Percentiles rank a stretch among this genome's conserved stretches.
phyloP scores from a whole-genome alignment of 2,113 vertebrate genomes.

The Anguilla rostrata region DNA sequence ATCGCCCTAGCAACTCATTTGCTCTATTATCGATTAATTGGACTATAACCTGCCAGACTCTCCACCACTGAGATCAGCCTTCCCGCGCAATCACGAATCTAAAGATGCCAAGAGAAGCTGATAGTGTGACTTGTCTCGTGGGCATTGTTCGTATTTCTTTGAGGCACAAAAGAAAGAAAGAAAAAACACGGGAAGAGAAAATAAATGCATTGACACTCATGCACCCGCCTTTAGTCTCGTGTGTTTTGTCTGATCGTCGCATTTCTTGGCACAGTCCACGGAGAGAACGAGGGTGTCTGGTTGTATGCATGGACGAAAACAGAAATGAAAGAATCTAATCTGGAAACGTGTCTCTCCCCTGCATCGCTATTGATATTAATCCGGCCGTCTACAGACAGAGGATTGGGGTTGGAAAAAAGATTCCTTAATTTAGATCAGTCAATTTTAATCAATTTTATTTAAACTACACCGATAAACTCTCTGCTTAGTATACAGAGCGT shows the following conservation, averaged over 20 bases:
- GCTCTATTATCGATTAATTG: neutral
- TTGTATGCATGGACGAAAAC: neutral
- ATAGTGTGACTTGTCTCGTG: neutral
- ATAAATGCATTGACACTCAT: neutral
- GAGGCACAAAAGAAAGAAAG: neutral
- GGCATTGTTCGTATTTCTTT: neutral
- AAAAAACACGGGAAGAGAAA: no score
- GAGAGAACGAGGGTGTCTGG: neutral
- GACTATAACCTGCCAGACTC: neutral
- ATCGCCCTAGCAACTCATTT: neutral
- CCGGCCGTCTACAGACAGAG: neutral
- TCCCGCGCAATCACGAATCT: neutral
- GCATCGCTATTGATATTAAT: neutral
- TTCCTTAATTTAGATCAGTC: neutral
- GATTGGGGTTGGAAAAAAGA: neutral
- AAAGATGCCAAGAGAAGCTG: neutral
- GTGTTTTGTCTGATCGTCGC: neutral
- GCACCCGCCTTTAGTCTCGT: neutral
- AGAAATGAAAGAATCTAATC: neutral
- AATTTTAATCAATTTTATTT: no score
- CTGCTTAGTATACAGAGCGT: slow-evolving; percentile 4
- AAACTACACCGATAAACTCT: neutral
- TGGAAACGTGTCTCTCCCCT: neutral
- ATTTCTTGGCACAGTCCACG: neutral
- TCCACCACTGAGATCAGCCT: neutral